A percentile compares a stretch with the other conserved stretches of the same genome.
phyloP scores from a whole-genome alignment of 2,888 invertebrate genomes.

The Phanerotoma sp. region DNA sequence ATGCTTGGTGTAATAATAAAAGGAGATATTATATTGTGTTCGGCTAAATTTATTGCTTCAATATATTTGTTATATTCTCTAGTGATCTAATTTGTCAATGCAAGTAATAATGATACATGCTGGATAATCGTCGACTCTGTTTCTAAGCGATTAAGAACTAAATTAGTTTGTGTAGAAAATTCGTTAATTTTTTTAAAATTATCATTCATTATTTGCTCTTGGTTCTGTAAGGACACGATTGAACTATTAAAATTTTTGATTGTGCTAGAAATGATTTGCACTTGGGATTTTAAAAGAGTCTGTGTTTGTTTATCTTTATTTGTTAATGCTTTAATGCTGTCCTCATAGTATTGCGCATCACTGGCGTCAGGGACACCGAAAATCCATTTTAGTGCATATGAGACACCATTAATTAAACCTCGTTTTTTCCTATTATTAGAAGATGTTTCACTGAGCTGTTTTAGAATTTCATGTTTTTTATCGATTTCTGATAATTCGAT shows the following conservation, averaged over 20 bases:
- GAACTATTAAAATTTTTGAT: constrained; percentile 12
- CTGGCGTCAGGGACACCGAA: neutral
- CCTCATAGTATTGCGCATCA: constrained; percentile 3
- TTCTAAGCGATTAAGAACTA: too few relatives aligned
- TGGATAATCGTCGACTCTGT: too few relatives aligned
- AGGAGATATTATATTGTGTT: constrained; percentile 18
- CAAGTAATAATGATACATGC: neutral
- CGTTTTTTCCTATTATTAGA: neutral
- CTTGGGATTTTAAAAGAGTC: constrained; percentile 4
- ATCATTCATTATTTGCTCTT: constrained; percentile 5
- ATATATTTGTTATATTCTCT: neutral
- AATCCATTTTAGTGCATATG: constrained; percentile 2
- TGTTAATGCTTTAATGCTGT: constrained; percentile 2
- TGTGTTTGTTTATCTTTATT: constrained; percentile 2
- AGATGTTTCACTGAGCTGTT: too few relatives aligned
- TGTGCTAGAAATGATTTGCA: constrained; percentile 4
- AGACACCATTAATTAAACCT: constrained; percentile 3
- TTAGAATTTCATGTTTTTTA: neutral
- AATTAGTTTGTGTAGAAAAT: constrained; percentile 2
- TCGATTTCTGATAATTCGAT: too few relatives aligned
- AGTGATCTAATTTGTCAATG: neutral
- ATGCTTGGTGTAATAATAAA: constrained; percentile 6
- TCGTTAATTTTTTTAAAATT: neutral
- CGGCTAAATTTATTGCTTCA: constrained; percentile 10
- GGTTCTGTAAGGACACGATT: neutral